A percentile compares a stretch with the other conserved stretches of the same genome.
Evolutionary conservation across 2,113 vertebrate genomes (phyloP).

Genomic region (Marmota monax): DNA sequence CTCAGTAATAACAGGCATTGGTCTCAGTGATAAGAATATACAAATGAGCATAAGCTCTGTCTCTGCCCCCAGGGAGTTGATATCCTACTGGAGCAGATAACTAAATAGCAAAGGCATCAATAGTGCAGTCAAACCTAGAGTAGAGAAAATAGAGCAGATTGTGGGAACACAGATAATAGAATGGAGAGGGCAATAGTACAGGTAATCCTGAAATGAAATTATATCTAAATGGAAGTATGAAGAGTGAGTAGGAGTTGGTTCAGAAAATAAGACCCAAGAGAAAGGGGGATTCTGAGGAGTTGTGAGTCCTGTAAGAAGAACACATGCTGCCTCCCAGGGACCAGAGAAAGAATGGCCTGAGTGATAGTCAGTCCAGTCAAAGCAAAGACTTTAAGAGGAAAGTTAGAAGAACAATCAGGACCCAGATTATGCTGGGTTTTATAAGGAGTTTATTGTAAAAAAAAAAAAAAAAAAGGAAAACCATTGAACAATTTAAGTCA

Average conservation of each 20-base stretch:
- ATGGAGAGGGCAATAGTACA: neutral
- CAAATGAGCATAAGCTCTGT: neutral
- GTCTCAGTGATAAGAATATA: neutral
- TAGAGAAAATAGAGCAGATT: neutral
- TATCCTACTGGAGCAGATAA: neutral
- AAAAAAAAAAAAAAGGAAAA: slow-evolving; percentile 6
- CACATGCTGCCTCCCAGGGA: neutral
- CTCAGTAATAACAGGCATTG: neutral
- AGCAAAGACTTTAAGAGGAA: neutral
- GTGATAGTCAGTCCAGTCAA: neutral
- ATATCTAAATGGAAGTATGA: neutral
- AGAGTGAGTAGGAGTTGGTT: neutral
- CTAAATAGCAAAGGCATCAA: neutral
- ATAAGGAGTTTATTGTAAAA: neutral
- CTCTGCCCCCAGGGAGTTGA: neutral
- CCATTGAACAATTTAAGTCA: neutral
- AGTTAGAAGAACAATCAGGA: slow-evolving; percentile 33
- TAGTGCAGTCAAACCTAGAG: neutral
- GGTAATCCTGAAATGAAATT: neutral
- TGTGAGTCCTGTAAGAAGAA: neutral
- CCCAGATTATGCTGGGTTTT: neutral
- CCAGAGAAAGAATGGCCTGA: neutral
- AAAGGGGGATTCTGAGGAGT: neutral
- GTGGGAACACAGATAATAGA: neutral
- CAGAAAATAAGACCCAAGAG: neutral